phyloP scores from a whole-genome alignment of 2,113 vertebrate species.

The Campylomormyrus tamandua region DNA sequence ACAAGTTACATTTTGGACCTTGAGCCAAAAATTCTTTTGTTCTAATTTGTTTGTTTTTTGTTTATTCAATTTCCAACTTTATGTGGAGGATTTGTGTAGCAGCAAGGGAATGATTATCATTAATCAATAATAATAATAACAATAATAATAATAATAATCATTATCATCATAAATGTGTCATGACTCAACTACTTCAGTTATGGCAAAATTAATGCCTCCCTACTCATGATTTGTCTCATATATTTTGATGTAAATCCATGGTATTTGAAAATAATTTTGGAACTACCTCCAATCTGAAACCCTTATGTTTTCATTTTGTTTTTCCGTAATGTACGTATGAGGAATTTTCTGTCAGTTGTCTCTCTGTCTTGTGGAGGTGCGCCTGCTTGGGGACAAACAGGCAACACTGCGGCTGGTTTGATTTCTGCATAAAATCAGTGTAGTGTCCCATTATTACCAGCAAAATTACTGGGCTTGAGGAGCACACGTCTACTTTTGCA shows the following conservation, averaged over 20 bases:
- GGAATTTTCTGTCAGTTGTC: background rate
- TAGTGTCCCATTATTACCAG: background rate
- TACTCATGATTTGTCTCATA: background rate
- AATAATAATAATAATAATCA: background rate
- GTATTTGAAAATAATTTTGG: background rate
- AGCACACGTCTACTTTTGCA: background rate
- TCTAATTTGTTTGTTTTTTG: background rate
- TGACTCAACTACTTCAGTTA: background rate
- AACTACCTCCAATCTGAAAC: background rate
- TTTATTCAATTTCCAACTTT: background rate
- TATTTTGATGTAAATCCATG: background rate
- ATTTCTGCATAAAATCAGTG: background rate
- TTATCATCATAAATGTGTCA: background rate
- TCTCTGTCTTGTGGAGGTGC: background rate
- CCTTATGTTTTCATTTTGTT: background rate
- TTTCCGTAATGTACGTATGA: background rate
- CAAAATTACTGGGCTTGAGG: background rate
- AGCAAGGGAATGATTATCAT: background rate
- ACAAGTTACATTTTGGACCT: background rate
- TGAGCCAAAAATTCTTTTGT: background rate
- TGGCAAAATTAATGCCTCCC: background rate
- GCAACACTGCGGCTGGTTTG: background rate
- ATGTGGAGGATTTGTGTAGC: background rate
- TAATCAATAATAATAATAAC: background rate
- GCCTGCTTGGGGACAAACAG: background rate